Evolutionary conservation across 35 echinoderm and acorn worm genomes (phyloP), one percentile per base, ranked within the genome.

Genomic region (Amphiura filiformis): DNA sequence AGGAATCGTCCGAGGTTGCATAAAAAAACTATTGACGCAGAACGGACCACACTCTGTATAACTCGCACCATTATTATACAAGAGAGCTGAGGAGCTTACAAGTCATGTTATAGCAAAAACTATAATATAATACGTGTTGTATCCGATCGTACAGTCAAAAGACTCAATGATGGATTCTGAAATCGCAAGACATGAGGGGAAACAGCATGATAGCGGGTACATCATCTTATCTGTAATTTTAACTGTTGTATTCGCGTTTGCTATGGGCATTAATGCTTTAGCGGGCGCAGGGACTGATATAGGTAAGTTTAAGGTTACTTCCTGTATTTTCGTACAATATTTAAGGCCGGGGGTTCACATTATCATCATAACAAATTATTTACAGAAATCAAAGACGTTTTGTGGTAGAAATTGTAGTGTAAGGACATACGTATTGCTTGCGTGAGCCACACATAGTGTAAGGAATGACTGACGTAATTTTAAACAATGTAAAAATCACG

Each of bases 261-360:
- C 79, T 15, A 76, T 80, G 78, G 32, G 79, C 14, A 0, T 89
- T 4, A 89, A 79, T 64, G 77, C 40, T 17, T 49, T 89, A 28
- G 77, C 87, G 7, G 81, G 81, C 30, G 34, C 52, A 39, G 81
- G 81, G 17, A 81, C 61, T 39, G 78, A 42, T 30, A 23, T 56
- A 18, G 87, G 87, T 65, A 56, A 89, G 36, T n/a, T 23, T 57
- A 39, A n/a, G n/a, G n/a, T n/a, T n/a, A n/a, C n/a, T 38, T 52
- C 7, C 44, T 11, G 44, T 52, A 11, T 52, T 52, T 11, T 52
- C 20, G 44, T 52, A 20, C 44, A 52, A 11, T 11, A 52, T 11
- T 20, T 52, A 52, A 7, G 7, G 7, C 7, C 7, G 20, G 20
- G 7, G 44, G 7, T 52, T 52, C 20, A 11, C 7, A 52, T 7